Conservation (phyloP, 2,113 vertebrate species). For the Aphelocoma coerulescens region DNA sequence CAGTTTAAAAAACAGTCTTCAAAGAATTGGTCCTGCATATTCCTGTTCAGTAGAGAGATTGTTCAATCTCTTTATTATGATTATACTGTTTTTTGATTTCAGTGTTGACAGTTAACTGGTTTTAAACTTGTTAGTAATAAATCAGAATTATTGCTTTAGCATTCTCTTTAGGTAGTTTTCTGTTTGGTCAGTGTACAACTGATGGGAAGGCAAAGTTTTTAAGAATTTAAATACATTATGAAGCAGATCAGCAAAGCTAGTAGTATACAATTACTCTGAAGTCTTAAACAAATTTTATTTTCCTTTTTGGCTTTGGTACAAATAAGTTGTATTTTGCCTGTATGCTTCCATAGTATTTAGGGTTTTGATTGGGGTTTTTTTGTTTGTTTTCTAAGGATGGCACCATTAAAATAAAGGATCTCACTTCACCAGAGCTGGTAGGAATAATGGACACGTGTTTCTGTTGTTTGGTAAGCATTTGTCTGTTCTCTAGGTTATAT, state of each 20-base stretch:
- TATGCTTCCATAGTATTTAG: background rate
- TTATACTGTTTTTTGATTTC: background rate
- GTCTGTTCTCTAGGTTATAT: background rate
- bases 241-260: background rate
- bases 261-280: background rate
- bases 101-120: background rate
- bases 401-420: constrained; percentile 93
- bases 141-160: background rate
- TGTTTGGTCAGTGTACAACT: background rate
- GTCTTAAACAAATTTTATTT: background rate
- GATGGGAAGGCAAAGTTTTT: background rate
- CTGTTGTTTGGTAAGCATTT: constrained; percentile 91
- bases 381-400: constrained; percentile 78
- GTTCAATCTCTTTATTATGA: background rate
- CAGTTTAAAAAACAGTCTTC: background rate
- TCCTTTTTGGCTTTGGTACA: background rate
- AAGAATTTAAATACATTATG: background rate
- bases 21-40: background rate
- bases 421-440: constrained; percentile 90
- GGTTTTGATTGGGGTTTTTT: background rate
- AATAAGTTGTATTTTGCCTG: background rate
- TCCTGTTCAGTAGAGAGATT: background rate
- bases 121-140: background rate
- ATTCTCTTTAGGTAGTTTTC: background rate
- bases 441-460: constrained; percentile 98